A percentile compares a stretch with the other conserved stretches of the same genome.
phyloP scores from a whole-genome alignment of 2,888 invertebrate species.

The Acrobasis suavella region DNA sequence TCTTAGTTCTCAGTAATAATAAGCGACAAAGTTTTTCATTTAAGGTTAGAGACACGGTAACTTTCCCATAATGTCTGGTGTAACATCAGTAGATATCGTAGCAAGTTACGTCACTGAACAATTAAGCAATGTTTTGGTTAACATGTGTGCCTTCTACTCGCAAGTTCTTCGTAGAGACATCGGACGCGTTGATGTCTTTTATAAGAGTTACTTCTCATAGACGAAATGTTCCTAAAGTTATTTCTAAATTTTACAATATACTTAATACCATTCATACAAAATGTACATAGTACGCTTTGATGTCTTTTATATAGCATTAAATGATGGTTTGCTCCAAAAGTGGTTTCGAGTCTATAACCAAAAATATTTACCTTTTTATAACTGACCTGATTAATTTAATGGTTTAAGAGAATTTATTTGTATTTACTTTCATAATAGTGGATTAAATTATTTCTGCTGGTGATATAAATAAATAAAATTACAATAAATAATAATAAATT shows the following conservation, averaged over 20 bases:
- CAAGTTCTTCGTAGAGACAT: constrained; percentile 1
- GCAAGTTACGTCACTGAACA: constrained; percentile 11
- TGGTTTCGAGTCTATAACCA: background rate
- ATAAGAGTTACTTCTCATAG: background rate
- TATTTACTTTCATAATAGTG: background rate
- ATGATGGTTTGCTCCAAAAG: background rate
- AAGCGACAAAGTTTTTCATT: background rate
- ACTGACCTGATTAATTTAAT: too few species aligned
- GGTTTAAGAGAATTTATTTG: too few species aligned
- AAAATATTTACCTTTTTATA: background rate
- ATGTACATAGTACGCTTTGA: background rate
- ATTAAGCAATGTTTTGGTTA: constrained; percentile 9
- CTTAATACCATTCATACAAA: background rate
- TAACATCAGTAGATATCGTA: background rate
- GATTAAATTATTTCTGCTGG: too few species aligned
- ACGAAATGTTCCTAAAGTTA: too few species aligned
- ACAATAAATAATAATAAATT: too few species aligned
- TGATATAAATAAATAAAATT: too few species aligned
- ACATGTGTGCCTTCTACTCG: background rate
- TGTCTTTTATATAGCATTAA: background rate
- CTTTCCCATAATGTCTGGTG: constrained; percentile 12
- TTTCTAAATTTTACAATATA: too few species aligned
- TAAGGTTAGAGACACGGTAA: constrained; percentile 7
- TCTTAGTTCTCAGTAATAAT: constrained; percentile 8
- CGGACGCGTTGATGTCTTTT: constrained; percentile 11